These are phyloP conservation scores for Dicaeum eximium DNA, from an alignment of 2,113 vertebrate genomes.

Conservation along the genomic window DNA sequence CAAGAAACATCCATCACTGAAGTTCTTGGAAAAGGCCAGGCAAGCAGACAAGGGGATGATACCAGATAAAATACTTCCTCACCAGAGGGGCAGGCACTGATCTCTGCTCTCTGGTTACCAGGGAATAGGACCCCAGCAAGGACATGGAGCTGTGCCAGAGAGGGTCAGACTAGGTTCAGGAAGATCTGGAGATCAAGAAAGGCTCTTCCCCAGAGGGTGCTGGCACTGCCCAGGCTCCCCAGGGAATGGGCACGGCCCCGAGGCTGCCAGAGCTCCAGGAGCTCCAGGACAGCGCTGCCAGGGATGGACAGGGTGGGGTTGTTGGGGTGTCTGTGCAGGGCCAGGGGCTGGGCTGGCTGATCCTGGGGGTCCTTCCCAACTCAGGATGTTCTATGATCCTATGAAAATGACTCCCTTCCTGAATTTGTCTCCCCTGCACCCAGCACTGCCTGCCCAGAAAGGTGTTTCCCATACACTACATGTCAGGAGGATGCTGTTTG, in stretches of 20 bases:
- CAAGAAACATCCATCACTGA: not conserved
- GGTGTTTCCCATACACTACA: too few relatives aligned
- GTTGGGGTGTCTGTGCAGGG: not conserved
- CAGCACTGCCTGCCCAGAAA: not conserved
- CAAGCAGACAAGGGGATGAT: not conserved
- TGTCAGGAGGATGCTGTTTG: not conserved
- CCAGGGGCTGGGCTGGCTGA: rapidly evolving
- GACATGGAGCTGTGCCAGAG: not conserved
- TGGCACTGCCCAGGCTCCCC: not conserved
- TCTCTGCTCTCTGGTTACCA: not conserved
- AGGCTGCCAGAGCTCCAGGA: not conserved
- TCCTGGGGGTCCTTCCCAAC: not conserved
- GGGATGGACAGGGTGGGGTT: not conserved
- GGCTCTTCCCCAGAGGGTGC: not conserved
- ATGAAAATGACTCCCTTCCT: not conserved
- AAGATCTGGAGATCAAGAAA: rapidly evolving
- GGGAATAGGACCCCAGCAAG: rapidly evolving
- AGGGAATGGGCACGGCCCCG: not conserved
- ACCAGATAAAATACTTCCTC: not conserved
- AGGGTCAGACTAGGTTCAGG: rapidly evolving
- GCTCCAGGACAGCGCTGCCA: not conserved
- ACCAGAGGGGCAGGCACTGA: not conserved
- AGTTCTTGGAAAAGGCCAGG: not conserved
- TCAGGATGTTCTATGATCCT: not conserved
- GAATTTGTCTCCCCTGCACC: not conserved